These are phyloP conservation scores for Astropecten irregularis DNA, from an alignment of 53 echinoderm and acorn worm genomes.

Conservation along the genomic window DNA sequence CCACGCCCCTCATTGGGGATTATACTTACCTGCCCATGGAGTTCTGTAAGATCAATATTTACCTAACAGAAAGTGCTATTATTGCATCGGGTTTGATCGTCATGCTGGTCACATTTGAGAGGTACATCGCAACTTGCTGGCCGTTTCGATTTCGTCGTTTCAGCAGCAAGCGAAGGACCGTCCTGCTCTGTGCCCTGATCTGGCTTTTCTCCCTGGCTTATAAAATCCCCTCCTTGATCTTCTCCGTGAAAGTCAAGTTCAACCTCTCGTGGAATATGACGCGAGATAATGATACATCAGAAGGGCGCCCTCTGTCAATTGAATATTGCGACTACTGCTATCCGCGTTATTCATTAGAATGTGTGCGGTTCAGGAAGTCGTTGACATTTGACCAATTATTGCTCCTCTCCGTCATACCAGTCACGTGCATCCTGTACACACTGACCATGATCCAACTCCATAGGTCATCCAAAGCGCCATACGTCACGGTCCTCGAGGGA, in stretches of 20 bases:
- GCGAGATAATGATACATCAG: constrained; percentile 3
- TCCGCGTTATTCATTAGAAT: constrained; percentile 33
- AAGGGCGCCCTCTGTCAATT: constrained; percentile 30
- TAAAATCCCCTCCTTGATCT: constrained; percentile 83
- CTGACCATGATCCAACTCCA: constrained; percentile 86
- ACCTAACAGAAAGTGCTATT: constrained; percentile 67
- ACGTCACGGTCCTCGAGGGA: constrained; percentile 70
- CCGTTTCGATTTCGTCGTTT: constrained; percentile 91
- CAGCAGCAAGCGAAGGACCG: constrained; percentile 83
- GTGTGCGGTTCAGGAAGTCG: constrained; percentile 69
- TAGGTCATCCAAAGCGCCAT: constrained; percentile 61
- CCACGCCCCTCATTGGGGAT: constrained; percentile 55
- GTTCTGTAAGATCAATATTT: constrained; percentile 61
- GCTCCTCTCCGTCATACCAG: constrained; percentile 84
- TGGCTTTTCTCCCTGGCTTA: constrained; percentile 83
- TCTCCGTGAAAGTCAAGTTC: constrained; percentile 49
- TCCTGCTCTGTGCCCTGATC: constrained; percentile 72
- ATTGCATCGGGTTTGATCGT: constrained; percentile 85
- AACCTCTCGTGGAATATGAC: constrained; percentile 33
- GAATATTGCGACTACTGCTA: constrained; percentile 72
- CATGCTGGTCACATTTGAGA: constrained; percentile 85
- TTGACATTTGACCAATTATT: constrained; percentile 86
- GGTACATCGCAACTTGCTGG: constrained; percentile 93
- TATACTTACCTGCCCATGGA: constrained; percentile 31
- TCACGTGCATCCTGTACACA: constrained; percentile 84